phyloP scores from a whole-genome alignment of 2,797 vertebrate genomes.

The Gambusia yucatana region DNA sequence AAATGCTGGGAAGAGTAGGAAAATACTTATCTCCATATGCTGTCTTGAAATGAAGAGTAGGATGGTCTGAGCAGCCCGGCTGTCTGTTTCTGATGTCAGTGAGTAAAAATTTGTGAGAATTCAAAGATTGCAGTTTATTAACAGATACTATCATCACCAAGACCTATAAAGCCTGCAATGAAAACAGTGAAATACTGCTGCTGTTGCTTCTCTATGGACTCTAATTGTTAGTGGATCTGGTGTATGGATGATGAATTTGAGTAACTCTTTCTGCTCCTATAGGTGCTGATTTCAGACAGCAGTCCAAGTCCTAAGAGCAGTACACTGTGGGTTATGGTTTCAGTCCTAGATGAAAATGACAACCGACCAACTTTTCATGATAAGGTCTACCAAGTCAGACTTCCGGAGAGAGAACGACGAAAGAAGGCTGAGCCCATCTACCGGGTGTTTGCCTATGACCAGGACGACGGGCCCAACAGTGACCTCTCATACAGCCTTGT shows the following conservation, averaged over 20 bases:
- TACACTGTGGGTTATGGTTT: conserved; percentile 91
- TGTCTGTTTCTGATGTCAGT: not conserved
- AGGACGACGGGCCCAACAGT: conserved; percentile 91
- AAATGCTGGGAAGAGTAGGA: not conserved
- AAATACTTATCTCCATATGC: not conserved
- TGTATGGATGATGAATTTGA: not conserved
- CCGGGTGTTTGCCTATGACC: conserved; percentile 92
- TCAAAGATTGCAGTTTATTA: not conserved
- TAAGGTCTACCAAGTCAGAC: conserved; percentile 94
- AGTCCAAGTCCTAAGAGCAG: conserved; percentile 87
- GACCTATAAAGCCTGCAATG: not conserved
- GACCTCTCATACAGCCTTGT: conserved; percentile 94
- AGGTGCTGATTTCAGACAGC: conserved; percentile 93
- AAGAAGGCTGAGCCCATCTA: conserved; percentile 93
- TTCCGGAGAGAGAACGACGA: conserved; percentile 91
- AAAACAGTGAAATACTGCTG: not conserved
- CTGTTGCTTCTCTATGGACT: not conserved
- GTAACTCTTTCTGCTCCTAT: conserved; percentile 19
- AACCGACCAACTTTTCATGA: conserved; percentile 94
- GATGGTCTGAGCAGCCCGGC: not conserved
- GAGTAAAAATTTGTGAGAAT: not conserved
- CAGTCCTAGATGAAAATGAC: conserved; percentile 95
- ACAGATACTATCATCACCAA: not conserved
- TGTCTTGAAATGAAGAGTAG: not conserved
- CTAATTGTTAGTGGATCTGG: not conserved